These are phyloP conservation scores for Harpegnathos saltator DNA, from an alignment of 1,140 invertebrate genomes.

Conservation along the genomic window DNA sequence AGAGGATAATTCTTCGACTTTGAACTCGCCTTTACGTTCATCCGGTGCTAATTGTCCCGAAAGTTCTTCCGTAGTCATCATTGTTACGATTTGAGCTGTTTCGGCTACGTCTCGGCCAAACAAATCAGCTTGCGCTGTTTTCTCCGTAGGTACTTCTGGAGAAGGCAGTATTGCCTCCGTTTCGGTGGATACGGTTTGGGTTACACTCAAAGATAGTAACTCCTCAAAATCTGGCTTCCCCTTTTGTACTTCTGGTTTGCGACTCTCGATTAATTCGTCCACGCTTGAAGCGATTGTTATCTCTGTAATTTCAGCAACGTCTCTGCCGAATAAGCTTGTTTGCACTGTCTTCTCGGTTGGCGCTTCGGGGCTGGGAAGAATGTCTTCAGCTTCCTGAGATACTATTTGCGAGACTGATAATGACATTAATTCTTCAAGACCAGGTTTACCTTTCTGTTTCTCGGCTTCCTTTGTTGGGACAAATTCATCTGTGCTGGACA, in stretches of 20 bases:
- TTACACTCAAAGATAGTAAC: slow-evolving; percentile 73
- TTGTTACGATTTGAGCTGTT: slow-evolving; percentile 75
- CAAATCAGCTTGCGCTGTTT: slow-evolving; percentile 76
- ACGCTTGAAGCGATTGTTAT: slow-evolving; percentile 68
- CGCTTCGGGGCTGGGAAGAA: slow-evolving; percentile 65
- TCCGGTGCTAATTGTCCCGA: slow-evolving; percentile 56
- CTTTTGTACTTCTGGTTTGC: slow-evolving; percentile 62
- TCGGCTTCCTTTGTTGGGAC: slow-evolving; percentile 57
- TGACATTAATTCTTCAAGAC: slow-evolving; percentile 73
- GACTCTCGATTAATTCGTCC: slow-evolving; percentile 50
- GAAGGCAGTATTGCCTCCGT: slow-evolving; percentile 61
- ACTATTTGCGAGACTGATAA: slow-evolving; percentile 76
- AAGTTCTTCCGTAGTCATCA: slow-evolving; percentile 56
- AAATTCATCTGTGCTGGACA: slow-evolving; percentile 69
- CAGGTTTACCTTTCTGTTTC: slow-evolving; percentile 67
- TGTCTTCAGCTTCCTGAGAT: slow-evolving; percentile 74
- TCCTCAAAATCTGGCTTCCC: slow-evolving; percentile 69
- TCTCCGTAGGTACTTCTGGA: slow-evolving; percentile 67
- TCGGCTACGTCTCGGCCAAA: slow-evolving; percentile 76
- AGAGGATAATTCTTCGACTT: slow-evolving; percentile 73
- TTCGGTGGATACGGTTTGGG: slow-evolving; percentile 75
- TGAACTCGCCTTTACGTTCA: slow-evolving; percentile 69
- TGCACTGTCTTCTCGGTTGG: slow-evolving; percentile 68
- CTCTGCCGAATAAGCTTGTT: slow-evolving; percentile 70
- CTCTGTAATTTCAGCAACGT: slow-evolving; percentile 75